phyloP scores from a whole-genome alignment of 1,140 invertebrate genomes.

The Calephelis nemesis region DNA sequence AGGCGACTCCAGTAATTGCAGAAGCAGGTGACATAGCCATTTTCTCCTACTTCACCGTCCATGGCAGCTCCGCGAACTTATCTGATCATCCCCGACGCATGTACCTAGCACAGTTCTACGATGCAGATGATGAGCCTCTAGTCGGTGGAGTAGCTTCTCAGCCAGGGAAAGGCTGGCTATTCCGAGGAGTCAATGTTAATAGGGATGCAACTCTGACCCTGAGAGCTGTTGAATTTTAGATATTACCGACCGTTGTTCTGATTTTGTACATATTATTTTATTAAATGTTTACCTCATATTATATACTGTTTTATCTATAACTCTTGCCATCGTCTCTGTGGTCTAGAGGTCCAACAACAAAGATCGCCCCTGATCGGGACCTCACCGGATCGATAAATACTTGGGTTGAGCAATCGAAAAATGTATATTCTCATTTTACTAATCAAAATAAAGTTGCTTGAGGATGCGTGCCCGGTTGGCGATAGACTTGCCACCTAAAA shows the following conservation, averaged over 20 bases:
- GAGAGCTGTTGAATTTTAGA: slow-evolving; percentile 26
- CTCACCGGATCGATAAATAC: no score
- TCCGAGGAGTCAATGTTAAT: slow-evolving; percentile 42
- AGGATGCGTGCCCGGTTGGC: no score
- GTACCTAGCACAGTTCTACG: slow-evolving; percentile 80
- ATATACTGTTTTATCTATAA: no score
- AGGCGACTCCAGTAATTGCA: slow-evolving; percentile 78
- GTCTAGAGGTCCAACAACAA: no score
- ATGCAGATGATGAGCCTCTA: slow-evolving; percentile 79
- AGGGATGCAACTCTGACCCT: slow-evolving; percentile 47
- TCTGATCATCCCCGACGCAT: slow-evolving; percentile 78
- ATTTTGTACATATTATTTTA: not conserved
- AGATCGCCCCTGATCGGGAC: no score
- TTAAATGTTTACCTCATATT: not conserved
- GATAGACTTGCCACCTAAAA: no score
- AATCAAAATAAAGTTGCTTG: no score
- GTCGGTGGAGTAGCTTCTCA: slow-evolving; percentile 36
- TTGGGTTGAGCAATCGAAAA: no score
- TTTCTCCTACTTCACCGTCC: slow-evolving; percentile 82
- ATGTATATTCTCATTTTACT: no score
- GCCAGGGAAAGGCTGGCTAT: slow-evolving; percentile 45
- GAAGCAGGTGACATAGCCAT: slow-evolving; percentile 80
- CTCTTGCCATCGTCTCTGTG: no score
- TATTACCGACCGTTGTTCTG: not conserved
- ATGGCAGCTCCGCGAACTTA: slow-evolving; percentile 81